Base-by-base conservation (phyloP, 2,797 vertebrate species). In the Catharus ustulatus region DNA sequence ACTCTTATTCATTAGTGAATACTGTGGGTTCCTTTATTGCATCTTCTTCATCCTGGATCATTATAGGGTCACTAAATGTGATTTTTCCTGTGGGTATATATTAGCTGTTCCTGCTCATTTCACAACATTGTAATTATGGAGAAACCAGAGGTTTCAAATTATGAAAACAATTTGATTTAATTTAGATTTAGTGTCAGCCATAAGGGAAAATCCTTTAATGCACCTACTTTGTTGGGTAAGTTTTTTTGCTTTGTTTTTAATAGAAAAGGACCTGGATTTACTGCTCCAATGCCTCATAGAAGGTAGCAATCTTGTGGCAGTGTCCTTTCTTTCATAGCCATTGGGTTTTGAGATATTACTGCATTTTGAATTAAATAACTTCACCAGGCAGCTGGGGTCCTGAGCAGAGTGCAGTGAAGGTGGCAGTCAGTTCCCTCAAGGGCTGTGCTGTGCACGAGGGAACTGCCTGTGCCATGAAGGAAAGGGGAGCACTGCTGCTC, bases 71-170 rank as follows among this genome's bases (percentile, higher is more conserved):
- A 84, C 78, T 91, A 90, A 86, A 94, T 76, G 52, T 75, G 95
- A 62, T 96, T 96, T 95, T 95, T 69, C 87, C 92, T 43, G 36
- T 90, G 87, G 93, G 66, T 57, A 57, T 89, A 57, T 58, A 61
- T 87, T 87, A 83, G n/a, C 92, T 93, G 80, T 66, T 97, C 80
- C 72, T 73, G 58, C 61, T 96, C 84, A 61, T 95, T 97, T 96
- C 77, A 87, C 93, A 92, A n/a, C 55, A 55, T 51, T 9, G 6
- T 94, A 93, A 95, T 96, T 96, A 96, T 29, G 75, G 68, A 91
- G 66, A 90, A 95, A 94, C 32, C 66, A 96, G 93, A 92, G 71
- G 62, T 18, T 94, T 80, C 59, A 81, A 90, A 89, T 94, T 85
- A 89, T 71, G 51, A 81, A 79, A 96, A 88, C 72, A 63, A 86